Evolutionary conservation across 53 echinoderm and acorn worm genomes (phyloP), one percentile per base, ranked within the genome.

Genomic region (Luidia sarsii): DNA sequence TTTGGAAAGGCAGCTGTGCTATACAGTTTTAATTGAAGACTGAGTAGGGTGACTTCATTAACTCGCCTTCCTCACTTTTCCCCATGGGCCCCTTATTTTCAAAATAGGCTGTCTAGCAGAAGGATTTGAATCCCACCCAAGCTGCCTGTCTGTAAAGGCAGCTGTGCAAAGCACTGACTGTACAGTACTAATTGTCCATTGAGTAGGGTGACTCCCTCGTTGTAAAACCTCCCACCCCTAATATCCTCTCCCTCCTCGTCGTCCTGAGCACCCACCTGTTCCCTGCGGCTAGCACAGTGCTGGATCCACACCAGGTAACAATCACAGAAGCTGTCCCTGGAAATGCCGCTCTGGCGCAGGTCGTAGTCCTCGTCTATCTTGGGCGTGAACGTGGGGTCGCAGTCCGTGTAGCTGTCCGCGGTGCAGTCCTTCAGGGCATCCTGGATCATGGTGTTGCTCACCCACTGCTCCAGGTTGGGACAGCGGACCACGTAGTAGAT

Each of bases 311-410:
- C 87, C 35, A 94, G 71, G 65, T 99, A 97, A 39, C 88, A 88
- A 33, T 59, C 77, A 69, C 94, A 99, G 85, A 99, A 99, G 39
- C 91, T 89, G 29, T 94, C 91, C 43, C 99, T 71, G 15, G 99
- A 94, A 2, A 94, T 94, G 11, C 99, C 94, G 18, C 73, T 80
- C 70, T 86, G 79, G 34, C 87, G 36, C 23, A 67, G 85, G 74
- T 94, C 94, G 31, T 91, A 99, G 71, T 99, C 99, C 48, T 99
- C 99, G 54, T 99, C 99, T 19, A 99, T 94, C 82, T 94, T 99
- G n/a, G 91, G 99, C 81, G 86, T 94, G 71, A 94, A 99, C 80
- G 99, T 99, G 64, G 91, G 94, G 75, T 99, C 99, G 65, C 92
- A 91, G 87, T 99, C 99, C 22, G 89, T 89, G 70, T 99, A 99